Conservation (phyloP, 2,113 vertebrate genomes). For the Lipophrys pholis region DNA sequence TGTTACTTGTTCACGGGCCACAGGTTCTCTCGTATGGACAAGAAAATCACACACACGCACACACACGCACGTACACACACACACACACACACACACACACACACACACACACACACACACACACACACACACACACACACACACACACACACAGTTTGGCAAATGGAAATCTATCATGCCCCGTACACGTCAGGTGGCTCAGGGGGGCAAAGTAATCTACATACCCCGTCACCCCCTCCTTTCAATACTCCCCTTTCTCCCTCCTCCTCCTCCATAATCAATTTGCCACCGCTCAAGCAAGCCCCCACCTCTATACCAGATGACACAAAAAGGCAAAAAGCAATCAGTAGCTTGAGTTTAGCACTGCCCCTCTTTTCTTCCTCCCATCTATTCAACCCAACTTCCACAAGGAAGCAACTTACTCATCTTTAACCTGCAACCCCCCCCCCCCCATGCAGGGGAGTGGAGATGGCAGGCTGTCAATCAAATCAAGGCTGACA, state of each 20-base stretch:
- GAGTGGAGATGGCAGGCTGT: slow-evolving; percentile 20
- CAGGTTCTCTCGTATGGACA: slow-evolving; percentile 68
- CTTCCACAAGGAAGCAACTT: slow-evolving; percentile 33
- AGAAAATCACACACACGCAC: slow-evolving; percentile 59
- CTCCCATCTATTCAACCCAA: slow-evolving; percentile 38
- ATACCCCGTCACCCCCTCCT: slow-evolving; percentile 66
- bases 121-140: slow-evolving; percentile 17
- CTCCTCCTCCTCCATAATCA: slow-evolving; percentile 74
- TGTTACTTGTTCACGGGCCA: slow-evolving; percentile 58
- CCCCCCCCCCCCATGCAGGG: background rate
- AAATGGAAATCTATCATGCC: slow-evolving; percentile 84
- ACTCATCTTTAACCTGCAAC: slow-evolving; percentile 29
- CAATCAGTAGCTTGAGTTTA: slow-evolving; percentile 78
- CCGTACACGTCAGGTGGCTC: slow-evolving; percentile 79
- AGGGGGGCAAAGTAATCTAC: slow-evolving; percentile 83
- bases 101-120: slow-evolving; percentile 10
- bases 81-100: background rate
- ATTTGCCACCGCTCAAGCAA: slow-evolving; percentile 75
- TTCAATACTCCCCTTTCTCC: slow-evolving; percentile 30
- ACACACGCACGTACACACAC: background rate
- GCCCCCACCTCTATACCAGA: slow-evolving; percentile 46
- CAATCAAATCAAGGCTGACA: slow-evolving; percentile 29
- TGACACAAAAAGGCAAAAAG: slow-evolving; percentile 77
- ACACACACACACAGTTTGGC: slow-evolving; percentile 37
- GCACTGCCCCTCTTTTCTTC: slow-evolving; percentile 39